These are phyloP conservation scores for Sebastes flavidus DNA, from an alignment of 2,797 vertebrate species.

Conservation along the genomic window DNA sequence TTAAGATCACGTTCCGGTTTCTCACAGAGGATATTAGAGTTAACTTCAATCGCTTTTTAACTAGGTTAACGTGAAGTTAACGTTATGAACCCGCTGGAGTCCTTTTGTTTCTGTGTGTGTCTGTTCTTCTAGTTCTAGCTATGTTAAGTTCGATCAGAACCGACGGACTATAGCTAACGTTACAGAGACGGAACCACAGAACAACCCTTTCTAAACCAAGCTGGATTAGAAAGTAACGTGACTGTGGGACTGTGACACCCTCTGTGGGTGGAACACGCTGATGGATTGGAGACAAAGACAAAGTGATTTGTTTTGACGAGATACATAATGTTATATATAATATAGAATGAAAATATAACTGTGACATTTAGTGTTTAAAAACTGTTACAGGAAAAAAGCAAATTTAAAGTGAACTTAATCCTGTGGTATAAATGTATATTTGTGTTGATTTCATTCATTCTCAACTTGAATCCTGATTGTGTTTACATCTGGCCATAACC, in stretches of 20 bases:
- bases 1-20: background rate
- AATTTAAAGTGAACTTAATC: background rate
- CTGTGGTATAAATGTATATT: background rate
- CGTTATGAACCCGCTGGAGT: too few species aligned
- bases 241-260: too few species aligned
- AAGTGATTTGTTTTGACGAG: background rate
- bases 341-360: too few species aligned
- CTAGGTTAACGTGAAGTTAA: background rate
- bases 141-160: background rate
- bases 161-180: background rate
- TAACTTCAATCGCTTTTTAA: background rate
- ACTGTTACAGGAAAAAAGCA: background rate
- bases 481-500: background rate
- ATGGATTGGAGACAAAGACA: background rate
- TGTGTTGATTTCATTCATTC: background rate
- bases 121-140: background rate
- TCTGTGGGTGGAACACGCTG: background rate
- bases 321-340: too few species aligned
- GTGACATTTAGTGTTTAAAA: too few species aligned
- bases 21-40: background rate
- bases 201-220: background rate
- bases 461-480: background rate
- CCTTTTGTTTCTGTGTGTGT: constrained; percentile 21
- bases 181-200: background rate
- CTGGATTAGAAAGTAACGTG: too few species aligned